A percentile compares a stretch with the other conserved stretches of the same genome.
Evolutionary conservation across 2,113 vertebrate genomes (phyloP).

Genomic region (Xiphophorus couchianus): DNA sequence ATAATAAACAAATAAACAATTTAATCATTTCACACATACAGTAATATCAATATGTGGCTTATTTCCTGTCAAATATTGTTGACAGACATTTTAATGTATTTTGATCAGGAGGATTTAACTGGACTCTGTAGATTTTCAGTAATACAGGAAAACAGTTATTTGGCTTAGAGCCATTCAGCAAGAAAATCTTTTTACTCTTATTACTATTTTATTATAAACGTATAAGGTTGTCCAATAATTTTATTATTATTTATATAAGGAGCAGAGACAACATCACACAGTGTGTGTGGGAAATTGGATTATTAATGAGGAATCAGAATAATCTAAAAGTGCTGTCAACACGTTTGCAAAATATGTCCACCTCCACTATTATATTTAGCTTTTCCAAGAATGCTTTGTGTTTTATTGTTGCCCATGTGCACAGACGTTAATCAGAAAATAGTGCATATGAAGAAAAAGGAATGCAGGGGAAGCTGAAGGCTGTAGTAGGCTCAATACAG

Average conservation of each 20-base stretch:
- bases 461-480: constrained; percentile 1
- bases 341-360: background rate
- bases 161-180: no score
- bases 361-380: background rate
- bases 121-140: background rate
- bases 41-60: background rate
- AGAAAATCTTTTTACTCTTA: no score
- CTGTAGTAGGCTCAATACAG: background rate
- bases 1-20: background rate
- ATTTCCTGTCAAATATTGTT: background rate
- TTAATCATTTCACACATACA: background rate
- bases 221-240: background rate
- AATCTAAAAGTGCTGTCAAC: background rate
- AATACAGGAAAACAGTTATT: background rate
- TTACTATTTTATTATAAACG: background rate
- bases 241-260: background rate
- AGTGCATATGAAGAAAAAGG: background rate
- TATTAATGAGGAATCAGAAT: background rate
- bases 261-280: no score
- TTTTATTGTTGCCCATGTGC: constrained; percentile 7
- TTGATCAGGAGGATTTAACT: background rate
- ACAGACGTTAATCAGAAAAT: constrained; percentile 7
- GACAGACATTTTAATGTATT: background rate
- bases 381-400: background rate
- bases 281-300: no score